Conservation (phyloP, 2,888 invertebrate genomes). For the Ecdyonurus torrentis region DNA sequence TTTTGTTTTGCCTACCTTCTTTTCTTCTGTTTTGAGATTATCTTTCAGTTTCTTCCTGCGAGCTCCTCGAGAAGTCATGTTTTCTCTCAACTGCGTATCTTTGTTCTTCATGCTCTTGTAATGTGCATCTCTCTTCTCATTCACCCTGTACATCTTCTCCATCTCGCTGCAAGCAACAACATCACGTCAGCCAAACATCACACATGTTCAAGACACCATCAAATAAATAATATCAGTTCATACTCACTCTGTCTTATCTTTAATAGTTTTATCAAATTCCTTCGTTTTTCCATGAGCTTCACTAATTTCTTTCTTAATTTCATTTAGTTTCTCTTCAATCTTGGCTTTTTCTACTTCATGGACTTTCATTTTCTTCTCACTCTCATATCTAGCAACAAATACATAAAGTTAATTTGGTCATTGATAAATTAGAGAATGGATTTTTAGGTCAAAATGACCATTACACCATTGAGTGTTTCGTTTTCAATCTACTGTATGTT, state of each 20-base stretch:
- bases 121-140: conserved; percentile 43
- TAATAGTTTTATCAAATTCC: background rate
- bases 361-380: conserved; percentile 30
- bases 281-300: background rate
- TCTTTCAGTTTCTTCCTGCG: conserved; percentile 35
- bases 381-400: conserved; percentile 22
- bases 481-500: no score
- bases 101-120: conserved; percentile 26
- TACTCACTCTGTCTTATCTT: background rate
- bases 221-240: conserved; percentile 24
- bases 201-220: conserved; percentile 1
- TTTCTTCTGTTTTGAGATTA: conserved; percentile 39
- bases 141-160: conserved; percentile 35
- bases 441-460: no score
- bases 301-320: conserved; percentile 17
- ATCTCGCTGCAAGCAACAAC: conserved; percentile 28
- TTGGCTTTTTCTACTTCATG: conserved; percentile 27
- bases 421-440: no score
- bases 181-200: conserved; percentile 19
- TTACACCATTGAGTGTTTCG: no score
- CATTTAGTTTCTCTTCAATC: background rate
- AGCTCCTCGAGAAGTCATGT: conserved; percentile 20
- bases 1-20: conserved; percentile 40
- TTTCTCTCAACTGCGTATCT: background rate
- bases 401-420: no score